phyloP scores from a whole-genome alignment of 2,113 vertebrate genomes.

The Piprites chloris region DNA sequence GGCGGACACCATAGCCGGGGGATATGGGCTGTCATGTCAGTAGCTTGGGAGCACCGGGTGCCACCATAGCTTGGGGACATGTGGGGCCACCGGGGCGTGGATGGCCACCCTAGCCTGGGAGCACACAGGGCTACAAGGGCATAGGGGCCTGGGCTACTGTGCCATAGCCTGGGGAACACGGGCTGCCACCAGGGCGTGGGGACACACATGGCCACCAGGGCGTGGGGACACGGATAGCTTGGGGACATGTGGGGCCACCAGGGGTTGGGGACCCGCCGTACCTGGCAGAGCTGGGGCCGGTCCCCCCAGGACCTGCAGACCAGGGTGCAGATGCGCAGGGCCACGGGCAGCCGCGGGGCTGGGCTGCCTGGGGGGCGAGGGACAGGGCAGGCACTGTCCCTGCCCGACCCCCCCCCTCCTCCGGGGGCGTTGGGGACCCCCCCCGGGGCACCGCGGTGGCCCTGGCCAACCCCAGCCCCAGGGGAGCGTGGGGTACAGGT shows the following conservation, averaged over 20 bases:
- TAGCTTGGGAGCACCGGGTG: neutral
- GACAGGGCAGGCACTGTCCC: constrained; percentile 52
- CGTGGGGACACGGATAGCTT: neutral
- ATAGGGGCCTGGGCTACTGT: neutral
- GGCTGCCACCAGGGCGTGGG: rapidly evolving
- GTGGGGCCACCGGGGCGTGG: no score
- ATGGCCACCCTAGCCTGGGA: neutral
- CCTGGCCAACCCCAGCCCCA: neutral
- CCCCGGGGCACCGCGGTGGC: neutral
- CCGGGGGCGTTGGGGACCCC: neutral
- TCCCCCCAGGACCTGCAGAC: constrained; percentile 56
- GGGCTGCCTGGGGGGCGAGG: constrained; percentile 58
- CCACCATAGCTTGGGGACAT: neutral
- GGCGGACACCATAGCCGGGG: neutral
- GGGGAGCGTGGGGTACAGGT: rapidly evolving
- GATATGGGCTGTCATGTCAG: neutral
- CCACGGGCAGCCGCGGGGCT: constrained; percentile 42
- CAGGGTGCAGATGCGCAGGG: constrained; percentile 54
- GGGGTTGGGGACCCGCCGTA: neutral
- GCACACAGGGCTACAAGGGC: neutral
- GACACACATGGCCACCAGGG: neutral
- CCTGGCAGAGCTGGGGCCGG: constrained; percentile 51
- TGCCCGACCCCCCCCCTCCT: neutral
- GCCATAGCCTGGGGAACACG: no score
- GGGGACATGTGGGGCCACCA: neutral